Conservation (phyloP, 2,797 vertebrate species). For the Erpetoichthys calabaricus region DNA sequence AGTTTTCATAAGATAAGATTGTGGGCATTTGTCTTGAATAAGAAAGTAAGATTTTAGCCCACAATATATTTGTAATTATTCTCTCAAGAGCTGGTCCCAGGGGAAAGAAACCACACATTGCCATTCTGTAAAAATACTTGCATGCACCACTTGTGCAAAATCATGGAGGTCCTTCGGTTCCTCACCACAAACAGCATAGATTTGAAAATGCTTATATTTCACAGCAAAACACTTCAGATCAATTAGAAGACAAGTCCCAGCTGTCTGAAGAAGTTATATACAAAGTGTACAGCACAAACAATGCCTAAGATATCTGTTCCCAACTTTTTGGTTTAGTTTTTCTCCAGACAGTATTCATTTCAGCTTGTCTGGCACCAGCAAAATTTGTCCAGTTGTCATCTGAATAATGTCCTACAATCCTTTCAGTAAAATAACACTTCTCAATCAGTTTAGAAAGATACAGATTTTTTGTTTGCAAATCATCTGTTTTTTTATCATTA, state of each 20-base stretch:
- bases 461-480: neutral
- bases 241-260: neutral
- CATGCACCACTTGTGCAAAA: neutral
- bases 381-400: neutral
- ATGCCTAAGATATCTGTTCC: neutral
- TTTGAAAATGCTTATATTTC: neutral
- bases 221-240: too few species aligned
- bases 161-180: neutral
- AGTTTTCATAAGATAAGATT: neutral
- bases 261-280: neutral
- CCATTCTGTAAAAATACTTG: neutral
- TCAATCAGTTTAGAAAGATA: constrained; percentile 3
- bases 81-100: neutral
- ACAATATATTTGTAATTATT: neutral
- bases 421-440: neutral
- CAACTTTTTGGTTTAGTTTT: neutral
- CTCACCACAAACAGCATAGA: neutral
- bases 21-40: neutral
- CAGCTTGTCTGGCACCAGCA: neutral
- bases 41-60: neutral
- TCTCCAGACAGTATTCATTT: neutral
- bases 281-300: neutral
- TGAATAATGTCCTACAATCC: neutral
- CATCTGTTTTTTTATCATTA: neutral
- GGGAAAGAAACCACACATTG: neutral